These are phyloP conservation scores for Lacerta agilis DNA, from an alignment of 2,797 vertebrate genomes.

Conservation along the genomic window DNA sequence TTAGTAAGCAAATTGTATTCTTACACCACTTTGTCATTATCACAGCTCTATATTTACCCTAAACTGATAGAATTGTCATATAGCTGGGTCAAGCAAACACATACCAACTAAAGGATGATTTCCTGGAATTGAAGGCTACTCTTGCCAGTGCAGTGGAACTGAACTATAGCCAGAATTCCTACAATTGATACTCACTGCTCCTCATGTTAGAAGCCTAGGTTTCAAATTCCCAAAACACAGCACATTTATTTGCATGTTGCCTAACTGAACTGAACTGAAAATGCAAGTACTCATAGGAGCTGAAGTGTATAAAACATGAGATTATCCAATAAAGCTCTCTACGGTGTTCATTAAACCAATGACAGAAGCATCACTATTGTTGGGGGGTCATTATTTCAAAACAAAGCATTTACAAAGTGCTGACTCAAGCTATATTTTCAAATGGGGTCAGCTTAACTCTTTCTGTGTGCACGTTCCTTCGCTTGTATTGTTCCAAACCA, in stretches of 20 bases:
- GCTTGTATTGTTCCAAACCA: constrained; percentile 15
- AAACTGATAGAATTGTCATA: neutral
- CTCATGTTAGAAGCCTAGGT: neutral
- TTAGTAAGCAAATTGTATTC: neutral
- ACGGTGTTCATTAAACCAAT: constrained; percentile 22
- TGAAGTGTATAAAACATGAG: neutral
- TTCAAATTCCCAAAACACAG: neutral
- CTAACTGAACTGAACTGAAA: constrained; percentile 18
- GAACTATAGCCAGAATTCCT: neutral
- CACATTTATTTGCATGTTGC: neutral
- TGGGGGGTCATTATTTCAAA: neutral
- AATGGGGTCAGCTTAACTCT: constrained; percentile 27
- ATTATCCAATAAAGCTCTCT: constrained; percentile 1
- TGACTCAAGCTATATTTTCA: constrained; percentile 22
- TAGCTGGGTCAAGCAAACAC: neutral
- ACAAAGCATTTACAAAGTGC: neutral
- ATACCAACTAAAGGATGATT: neutral
- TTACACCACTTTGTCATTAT: neutral
- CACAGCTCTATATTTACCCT: neutral
- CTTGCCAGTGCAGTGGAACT: neutral
- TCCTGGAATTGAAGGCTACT: neutral
- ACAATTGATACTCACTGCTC: neutral
- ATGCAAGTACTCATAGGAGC: neutral
- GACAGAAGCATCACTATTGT: constrained; percentile 17
- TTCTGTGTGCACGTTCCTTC: neutral